A percentile compares a stretch with the other conserved stretches of the same genome.
Conservation (phyloP, 2,797 vertebrate genomes). For the Picus viridis region DNA sequence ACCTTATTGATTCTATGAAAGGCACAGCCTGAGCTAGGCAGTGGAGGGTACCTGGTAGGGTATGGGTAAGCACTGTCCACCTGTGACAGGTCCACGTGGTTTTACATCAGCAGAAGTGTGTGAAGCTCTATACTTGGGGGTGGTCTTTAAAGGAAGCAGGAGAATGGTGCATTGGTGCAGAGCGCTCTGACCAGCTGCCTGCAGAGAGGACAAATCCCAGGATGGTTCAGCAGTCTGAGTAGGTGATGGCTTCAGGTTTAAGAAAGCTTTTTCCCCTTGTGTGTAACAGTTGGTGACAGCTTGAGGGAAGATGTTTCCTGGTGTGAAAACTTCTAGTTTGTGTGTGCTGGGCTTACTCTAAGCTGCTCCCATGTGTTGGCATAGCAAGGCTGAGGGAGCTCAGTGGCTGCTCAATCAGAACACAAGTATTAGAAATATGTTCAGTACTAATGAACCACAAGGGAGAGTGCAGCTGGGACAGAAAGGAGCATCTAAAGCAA, state of each 20-base stretch:
- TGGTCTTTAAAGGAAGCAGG: neutral
- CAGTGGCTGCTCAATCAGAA: neutral
- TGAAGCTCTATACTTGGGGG: neutral
- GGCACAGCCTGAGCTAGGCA: neutral
- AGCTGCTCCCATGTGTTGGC: no score
- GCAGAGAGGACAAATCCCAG: neutral
- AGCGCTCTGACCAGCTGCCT: neutral
- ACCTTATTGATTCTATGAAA: neutral
- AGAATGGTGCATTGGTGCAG: neutral
- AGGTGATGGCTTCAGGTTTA: neutral
- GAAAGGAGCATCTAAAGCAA: neutral
- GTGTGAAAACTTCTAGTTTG: neutral
- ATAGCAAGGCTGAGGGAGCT: no score
- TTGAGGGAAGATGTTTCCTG: neutral
- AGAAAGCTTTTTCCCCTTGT: neutral
- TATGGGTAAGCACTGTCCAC: neutral
- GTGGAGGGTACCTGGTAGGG: neutral
- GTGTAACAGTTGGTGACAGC: neutral
- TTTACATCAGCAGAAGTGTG: neutral
- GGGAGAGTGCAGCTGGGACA: neutral
- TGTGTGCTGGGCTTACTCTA: neutral
- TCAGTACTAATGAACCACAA: neutral
- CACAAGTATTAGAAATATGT: neutral
- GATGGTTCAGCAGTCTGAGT: neutral
- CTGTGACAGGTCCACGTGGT: neutral